Conservation (phyloP, 2,113 vertebrate species). For the Brienomyrus brachyistius region DNA sequence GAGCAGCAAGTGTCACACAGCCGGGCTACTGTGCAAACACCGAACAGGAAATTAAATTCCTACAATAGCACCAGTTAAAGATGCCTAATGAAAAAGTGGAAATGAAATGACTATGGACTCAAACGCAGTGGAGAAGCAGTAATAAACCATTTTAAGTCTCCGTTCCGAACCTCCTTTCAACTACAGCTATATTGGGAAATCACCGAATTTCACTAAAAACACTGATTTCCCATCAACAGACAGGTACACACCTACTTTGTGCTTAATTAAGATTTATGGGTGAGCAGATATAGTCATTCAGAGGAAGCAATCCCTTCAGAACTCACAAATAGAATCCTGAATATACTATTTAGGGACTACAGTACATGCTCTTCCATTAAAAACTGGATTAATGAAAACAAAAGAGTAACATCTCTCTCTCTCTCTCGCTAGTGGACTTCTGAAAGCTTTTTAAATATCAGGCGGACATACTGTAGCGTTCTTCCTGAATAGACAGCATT, state of each 20-base stretch:
- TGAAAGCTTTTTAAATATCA: conserved; percentile 5
- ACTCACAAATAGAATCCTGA: not conserved
- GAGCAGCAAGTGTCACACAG: not conserved
- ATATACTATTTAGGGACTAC: not conserved
- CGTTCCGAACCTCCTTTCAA: not conserved
- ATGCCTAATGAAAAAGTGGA: not conserved
- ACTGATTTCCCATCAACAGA: not conserved
- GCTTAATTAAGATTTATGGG: not conserved
- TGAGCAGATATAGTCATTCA: not conserved
- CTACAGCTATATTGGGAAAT: not conserved
- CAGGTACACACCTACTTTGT: not conserved
- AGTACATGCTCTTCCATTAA: not conserved
- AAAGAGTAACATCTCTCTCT: not conserved
- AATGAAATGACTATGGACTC: not conserved
- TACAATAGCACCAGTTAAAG: not conserved
- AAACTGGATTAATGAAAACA: not conserved
- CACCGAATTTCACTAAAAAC: not conserved
- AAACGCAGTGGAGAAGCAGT: not conserved
- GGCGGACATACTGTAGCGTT: not conserved
- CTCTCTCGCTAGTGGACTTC: not conserved
- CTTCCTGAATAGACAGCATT: not conserved
- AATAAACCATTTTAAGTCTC: not conserved
- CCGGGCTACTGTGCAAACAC: not conserved
- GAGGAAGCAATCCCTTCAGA: not conserved
- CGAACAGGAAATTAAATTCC: not conserved